Evolutionary conservation across 1,140 invertebrate genomes (phyloP), one percentile per base, ranked within the genome.

Genomic region (Calosoma granatense): DNA sequence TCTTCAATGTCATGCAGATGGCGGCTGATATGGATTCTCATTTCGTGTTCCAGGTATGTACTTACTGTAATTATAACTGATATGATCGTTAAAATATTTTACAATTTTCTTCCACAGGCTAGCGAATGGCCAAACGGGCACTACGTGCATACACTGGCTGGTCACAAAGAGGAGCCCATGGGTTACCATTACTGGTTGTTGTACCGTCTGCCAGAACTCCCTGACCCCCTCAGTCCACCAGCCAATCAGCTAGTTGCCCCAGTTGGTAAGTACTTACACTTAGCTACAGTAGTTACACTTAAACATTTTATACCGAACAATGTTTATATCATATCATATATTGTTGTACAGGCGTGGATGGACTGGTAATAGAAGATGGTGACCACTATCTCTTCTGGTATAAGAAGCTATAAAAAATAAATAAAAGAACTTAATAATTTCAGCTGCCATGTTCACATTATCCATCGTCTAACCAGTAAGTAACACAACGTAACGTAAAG

Each of bases 361-460:
- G 90, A 65, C 73, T 90, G 58, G 76, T 86, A 60, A 86, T 90
- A 11, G 83, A 87, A 72, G 85, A 90, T 64, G 86, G 87, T 3
- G 87, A 91, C 66, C 84, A 89, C 67, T 90, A 89, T 69, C 79
- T 92, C 9, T 92, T 91, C 73, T 93, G 90, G 90, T 93, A 90
- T 72, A 92, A 92, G 74, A 90, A 90, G 72, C 78, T 92, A 67
- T 92, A 87, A 88, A 17, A 41, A 12, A 17, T 12, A 47, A 47
- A 36, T 36, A 6, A 47, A 47, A 4, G 9, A 30, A 6, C 14
- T 30, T 30, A 6, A 30, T 6, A 6, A 30, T 6, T 30, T 4
- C 15, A 11, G 41, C 41, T 47, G 41, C 41, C 41, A 47, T 47
- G 4, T 47, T 47, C 26, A n/a, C n/a, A n/a, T n/a, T n/a, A n/a